Evolutionary conservation across 2,888 invertebrate species (phyloP).

Genomic region (Drosophila rubida): DNA sequence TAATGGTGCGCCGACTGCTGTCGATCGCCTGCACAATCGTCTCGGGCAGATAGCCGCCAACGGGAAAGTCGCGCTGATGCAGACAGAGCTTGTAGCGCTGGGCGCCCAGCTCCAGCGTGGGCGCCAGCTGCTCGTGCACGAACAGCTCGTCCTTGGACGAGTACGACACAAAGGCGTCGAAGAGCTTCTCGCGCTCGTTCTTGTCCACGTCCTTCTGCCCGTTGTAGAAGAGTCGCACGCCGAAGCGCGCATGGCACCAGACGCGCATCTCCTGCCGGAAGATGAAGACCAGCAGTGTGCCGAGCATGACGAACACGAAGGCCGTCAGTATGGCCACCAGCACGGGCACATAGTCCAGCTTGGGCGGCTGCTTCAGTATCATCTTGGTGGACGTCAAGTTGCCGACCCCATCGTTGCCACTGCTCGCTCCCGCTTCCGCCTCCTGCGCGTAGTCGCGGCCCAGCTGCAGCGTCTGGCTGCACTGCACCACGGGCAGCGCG

Average conservation of each 20-base stretch:
- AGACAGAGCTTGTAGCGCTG: slow-evolving; percentile 94
- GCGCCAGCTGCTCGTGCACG: slow-evolving; percentile 94
- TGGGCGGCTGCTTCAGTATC: slow-evolving; percentile 85
- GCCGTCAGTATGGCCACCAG: slow-evolving; percentile 91
- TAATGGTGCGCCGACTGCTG: slow-evolving; percentile 94
- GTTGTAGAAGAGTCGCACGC: slow-evolving; percentile 91
- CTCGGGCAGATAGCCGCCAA: slow-evolving; percentile 94
- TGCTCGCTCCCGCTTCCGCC: slow-evolving; percentile 46
- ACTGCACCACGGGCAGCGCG: slow-evolving; percentile 74
- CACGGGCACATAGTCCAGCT: slow-evolving; percentile 93
- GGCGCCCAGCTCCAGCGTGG: slow-evolving; percentile 93
- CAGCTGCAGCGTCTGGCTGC: slow-evolving; percentile 72
- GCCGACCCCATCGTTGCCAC: slow-evolving; percentile 84
- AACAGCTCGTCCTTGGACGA: slow-evolving; percentile 96
- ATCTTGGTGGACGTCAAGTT: slow-evolving; percentile 89
- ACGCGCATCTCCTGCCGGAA: slow-evolving; percentile 93
- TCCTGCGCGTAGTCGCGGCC: slow-evolving; percentile 64
- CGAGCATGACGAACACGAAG: slow-evolving; percentile 90
- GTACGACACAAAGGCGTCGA: slow-evolving; percentile 98
- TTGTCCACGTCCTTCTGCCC: slow-evolving; percentile 91
- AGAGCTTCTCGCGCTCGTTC: slow-evolving; percentile 93
- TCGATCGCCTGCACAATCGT: slow-evolving; percentile 97
- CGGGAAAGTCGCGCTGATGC: slow-evolving; percentile 96
- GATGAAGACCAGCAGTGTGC: slow-evolving; percentile 91
- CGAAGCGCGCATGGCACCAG: slow-evolving; percentile 95